Evolutionary conservation across 2,113 vertebrate species (phyloP), one percentile per base, ranked within the genome.

Genomic region (Misgurnus anguillicaudatus): DNA sequence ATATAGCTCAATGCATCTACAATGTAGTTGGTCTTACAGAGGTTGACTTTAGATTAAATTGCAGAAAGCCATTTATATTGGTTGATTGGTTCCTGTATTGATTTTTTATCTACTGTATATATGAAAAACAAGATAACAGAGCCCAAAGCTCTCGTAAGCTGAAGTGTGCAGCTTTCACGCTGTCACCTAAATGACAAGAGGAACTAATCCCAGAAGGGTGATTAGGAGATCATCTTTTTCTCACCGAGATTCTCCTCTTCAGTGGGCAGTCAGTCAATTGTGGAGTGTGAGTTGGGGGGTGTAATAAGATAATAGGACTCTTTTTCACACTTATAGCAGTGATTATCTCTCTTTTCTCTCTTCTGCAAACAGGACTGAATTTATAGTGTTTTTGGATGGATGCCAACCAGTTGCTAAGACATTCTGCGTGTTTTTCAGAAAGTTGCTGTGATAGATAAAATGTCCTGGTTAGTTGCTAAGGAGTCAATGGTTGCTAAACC

Each of bases 271-370:
- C 77, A 72, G 78, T 76, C 41, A 70, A 11, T 75, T 68, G 68
- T 77, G 58, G 60, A 6, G 13, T 53, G 45, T 82, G 55, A 14
- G 48, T 51, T 16, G 55, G 77, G 48, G 83, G 67, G 66, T 69
- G 80, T 31, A 31, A 31, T 31, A 31, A 31, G 74, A 82, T 82
- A 85, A 85, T 78, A 75, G 65, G 75, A 47, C 69, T 80, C 63
- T 80, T 82, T 80, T 78, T 77, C 77, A 78, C 64, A 36, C 63
- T 57, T n/a, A 57, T 57, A 4, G 7, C n/a, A 19, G 48, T 78
- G 42, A 38, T 69, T 21, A 16, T 21, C 36, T 21, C 55, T 67
- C 38, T 45, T 31, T 21, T n/a, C 24, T 55, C 60, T 19, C 67
- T 48, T 61, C 16, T 57, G 53, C 17, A 57, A 57, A 57, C 16